Evolutionary conservation across 2,113 vertebrate genomes (phyloP).

Genomic region (Oceanites oceanicus): DNA sequence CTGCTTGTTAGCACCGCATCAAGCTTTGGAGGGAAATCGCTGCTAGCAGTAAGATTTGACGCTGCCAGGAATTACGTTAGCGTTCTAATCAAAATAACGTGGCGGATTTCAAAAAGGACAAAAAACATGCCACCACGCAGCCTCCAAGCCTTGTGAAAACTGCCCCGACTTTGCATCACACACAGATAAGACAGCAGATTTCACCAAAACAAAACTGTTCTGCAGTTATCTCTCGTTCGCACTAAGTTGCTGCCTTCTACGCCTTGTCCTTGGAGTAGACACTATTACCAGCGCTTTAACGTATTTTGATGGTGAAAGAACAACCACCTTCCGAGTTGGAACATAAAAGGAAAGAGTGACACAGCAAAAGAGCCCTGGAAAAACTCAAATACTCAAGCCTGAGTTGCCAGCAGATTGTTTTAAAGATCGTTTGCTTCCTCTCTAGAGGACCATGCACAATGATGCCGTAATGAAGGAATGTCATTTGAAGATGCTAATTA

Average conservation of each 20-base stretch:
- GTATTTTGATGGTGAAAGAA: neutral
- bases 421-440: neutral
- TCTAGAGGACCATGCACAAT: neutral
- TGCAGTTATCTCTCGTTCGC: neutral
- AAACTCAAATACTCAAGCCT: neutral
- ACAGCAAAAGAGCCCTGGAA: slow-evolving; percentile 41
- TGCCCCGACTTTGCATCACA: neutral
- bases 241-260: neutral
- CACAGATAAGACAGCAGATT: neutral
- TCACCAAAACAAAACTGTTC: neutral
- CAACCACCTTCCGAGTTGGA: neutral
- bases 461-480: neutral
- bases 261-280: neutral
- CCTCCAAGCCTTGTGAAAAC: neutral
- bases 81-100: neutral
- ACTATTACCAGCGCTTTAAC: neutral
- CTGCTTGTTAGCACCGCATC: neutral
- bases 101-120: neutral
- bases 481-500: neutral
- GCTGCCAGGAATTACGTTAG: slow-evolving; percentile 28
- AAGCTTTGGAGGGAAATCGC: neutral
- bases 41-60: neutral
- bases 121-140: neutral
- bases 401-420: slow-evolving; percentile 12
- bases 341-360: slow-evolving; percentile 18